phyloP scores from a whole-genome alignment of 2,113 vertebrate genomes.

The Falco punctatus region DNA sequence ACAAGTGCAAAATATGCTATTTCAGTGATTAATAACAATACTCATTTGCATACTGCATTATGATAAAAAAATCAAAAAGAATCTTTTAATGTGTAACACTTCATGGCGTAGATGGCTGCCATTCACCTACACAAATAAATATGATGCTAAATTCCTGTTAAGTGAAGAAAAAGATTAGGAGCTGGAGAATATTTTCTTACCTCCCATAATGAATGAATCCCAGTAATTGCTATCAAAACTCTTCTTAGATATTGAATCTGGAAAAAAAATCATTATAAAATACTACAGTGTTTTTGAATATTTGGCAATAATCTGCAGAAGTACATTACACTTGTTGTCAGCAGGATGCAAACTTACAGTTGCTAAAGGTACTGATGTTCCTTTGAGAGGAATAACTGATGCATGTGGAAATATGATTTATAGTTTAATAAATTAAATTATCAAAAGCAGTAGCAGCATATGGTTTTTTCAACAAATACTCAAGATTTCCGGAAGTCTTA shows the following conservation, averaged over 20 bases:
- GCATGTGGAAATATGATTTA: neutral
- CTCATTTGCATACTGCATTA: neutral
- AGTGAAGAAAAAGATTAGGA: neutral
- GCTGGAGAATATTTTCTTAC: slow-evolving; percentile 68
- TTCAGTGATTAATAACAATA: neutral
- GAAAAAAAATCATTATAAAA: neutral
- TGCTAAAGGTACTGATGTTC: neutral
- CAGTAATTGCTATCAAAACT: slow-evolving; percentile 82
- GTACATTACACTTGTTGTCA: neutral
- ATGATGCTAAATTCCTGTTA: neutral
- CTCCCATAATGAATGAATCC: slow-evolving; percentile 89
- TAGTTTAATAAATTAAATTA: neutral
- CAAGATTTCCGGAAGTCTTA: neutral
- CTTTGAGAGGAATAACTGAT: neutral
- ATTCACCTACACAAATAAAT: neutral
- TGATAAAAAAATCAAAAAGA: neutral
- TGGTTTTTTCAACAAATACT: neutral
- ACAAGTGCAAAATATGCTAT: neutral
- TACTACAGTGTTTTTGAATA: neutral
- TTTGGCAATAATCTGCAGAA: neutral
- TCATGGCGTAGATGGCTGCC: neutral
- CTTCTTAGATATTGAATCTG: slow-evolving; percentile 88
- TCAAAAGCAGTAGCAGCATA: neutral
- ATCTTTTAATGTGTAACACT: neutral
- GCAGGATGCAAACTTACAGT: neutral